A percentile compares a stretch with the other conserved stretches of the same genome.
These are phyloP conservation scores for Clarias magur DNA, from an alignment of 2,113 vertebrate species.

Conservation along the genomic window DNA sequence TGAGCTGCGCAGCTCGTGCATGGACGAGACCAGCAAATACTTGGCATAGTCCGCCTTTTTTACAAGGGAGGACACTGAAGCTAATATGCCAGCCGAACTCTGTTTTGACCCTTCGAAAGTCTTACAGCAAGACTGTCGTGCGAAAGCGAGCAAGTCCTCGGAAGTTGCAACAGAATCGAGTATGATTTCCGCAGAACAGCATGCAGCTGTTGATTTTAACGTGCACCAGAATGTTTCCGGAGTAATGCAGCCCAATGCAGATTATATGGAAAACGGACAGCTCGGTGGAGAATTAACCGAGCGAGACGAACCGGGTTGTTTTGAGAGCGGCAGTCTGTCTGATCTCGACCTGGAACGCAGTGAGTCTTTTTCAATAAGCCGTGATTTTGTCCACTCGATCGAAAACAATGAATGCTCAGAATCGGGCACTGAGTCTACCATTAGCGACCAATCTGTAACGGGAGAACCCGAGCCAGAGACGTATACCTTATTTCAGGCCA, in stretches of 20 bases:
- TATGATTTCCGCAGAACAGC: constrained; percentile 27
- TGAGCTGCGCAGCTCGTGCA: constrained; percentile 36
- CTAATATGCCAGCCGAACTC: constrained; percentile 64
- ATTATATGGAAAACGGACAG: constrained; percentile 50
- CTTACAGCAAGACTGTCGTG: constrained; percentile 55
- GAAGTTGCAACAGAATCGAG: constrained; percentile 51
- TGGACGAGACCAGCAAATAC: constrained; percentile 51
- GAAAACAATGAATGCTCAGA: constrained; percentile 35
- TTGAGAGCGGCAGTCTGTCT: constrained; percentile 61
- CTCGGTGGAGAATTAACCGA: constrained; percentile 44
- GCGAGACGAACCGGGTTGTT: constrained; percentile 52
- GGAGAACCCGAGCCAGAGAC: constrained; percentile 33
- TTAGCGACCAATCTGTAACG: constrained; percentile 28
- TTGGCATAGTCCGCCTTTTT: constrained; percentile 56
- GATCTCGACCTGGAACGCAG: constrained; percentile 63
- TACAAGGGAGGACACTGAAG: constrained; percentile 41
- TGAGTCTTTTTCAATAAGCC: constrained; percentile 60
- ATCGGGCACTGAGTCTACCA: constrained; percentile 4
- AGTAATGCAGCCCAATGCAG: constrained; percentile 51
- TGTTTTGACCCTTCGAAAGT: constrained; percentile 62
- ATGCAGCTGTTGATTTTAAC: constrained; percentile 56
- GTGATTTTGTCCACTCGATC: constrained; percentile 28
- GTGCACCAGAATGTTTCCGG: constrained; percentile 47
- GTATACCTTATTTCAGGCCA: constrained; percentile 3
- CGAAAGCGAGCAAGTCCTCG: constrained; percentile 51